Base-by-base conservation (phyloP, 2,113 vertebrate species). In the Pollachius pollachius region DNA sequence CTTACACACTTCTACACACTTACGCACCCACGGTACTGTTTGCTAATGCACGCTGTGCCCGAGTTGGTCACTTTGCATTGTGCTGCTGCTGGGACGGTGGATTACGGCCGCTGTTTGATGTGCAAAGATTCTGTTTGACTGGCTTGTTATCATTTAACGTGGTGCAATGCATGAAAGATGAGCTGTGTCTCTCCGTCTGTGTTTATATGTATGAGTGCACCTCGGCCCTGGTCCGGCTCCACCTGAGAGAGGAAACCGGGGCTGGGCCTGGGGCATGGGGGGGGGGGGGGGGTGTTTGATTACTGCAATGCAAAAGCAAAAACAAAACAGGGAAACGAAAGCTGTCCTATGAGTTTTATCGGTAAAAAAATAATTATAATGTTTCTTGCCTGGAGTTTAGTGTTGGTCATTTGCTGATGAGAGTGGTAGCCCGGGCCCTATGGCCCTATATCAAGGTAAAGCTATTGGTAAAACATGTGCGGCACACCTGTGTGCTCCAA, bases 121-220 rank as follows among this genome's bases (percentile, higher is more conserved):
- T 25, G 1, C 65, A 72, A 74, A 71, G 58, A 73, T 81, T 83
- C 68, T 37, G 63, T 87, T 84, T 81, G 75, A 84, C 74, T 1
- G n/a, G 15, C 57, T 64, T 23, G 67, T 79, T 80, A 77, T 84
- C 71, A 68, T 72, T 77, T 77, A 59, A 68, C 56, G 16, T 18
- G 19, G 70, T 73, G 81, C 60, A 65, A 77, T 77, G 80, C 72
- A 83, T 87, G 68, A 68, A 57, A 72, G 80, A 86, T 82, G 69
- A 84, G 83, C 68, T 73, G 78, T 67, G 65, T 73, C 71, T 73
- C 71, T 48, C 66, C 79, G 76, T 65, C 68, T 69, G 27, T 75
- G 74, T 71, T 74, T 78, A 61, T 64, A 61, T 73, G 60, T 75
- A 65, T 68, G 54, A 58, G 64, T 63, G 71, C 12, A 70, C 77